Percentiles rank a stretch among this genome's conserved stretches.
Evolutionary conservation across 2,113 vertebrate species (phyloP).

Genomic region (Burhinus bistriatus): DNA sequence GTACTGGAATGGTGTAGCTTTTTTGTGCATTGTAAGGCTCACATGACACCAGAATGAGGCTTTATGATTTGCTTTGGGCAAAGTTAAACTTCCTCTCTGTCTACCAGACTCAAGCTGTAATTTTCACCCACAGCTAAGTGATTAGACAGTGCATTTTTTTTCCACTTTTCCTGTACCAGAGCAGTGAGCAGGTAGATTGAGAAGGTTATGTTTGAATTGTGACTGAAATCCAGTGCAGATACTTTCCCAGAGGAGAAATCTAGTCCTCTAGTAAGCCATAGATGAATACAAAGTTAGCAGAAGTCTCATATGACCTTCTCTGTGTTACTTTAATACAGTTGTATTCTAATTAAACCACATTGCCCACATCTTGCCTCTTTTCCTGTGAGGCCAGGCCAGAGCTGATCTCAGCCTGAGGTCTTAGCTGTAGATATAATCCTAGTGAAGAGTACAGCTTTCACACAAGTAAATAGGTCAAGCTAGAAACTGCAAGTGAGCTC

Average conservation of each 20-base stretch:
- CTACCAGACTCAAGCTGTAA: neutral
- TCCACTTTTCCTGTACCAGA: neutral
- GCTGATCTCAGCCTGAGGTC: neutral
- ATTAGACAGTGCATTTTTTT: neutral
- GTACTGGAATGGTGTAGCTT: neutral
- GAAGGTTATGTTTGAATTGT: neutral
- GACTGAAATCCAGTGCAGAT: neutral
- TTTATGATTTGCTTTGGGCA: neutral
- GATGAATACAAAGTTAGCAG: neutral
- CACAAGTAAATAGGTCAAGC: neutral
- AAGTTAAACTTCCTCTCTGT: neutral
- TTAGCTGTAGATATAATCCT: neutral
- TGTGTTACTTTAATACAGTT: neutral
- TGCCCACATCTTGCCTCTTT: neutral
- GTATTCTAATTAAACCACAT: neutral
- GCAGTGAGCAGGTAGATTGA: neutral
- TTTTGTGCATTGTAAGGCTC: neutral
- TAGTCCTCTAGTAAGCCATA: neutral
- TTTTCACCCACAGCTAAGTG: neutral
- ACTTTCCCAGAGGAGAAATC: neutral
- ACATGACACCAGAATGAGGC: neutral
- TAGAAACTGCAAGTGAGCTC: neutral
- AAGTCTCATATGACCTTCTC: neutral
- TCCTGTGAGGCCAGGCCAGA: neutral
- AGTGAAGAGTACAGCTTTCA: neutral